Evolutionary conservation across 2,888 invertebrate genomes (phyloP), one percentile per base, ranked within the genome.

Genomic region (Drosophila buzzatii): DNA sequence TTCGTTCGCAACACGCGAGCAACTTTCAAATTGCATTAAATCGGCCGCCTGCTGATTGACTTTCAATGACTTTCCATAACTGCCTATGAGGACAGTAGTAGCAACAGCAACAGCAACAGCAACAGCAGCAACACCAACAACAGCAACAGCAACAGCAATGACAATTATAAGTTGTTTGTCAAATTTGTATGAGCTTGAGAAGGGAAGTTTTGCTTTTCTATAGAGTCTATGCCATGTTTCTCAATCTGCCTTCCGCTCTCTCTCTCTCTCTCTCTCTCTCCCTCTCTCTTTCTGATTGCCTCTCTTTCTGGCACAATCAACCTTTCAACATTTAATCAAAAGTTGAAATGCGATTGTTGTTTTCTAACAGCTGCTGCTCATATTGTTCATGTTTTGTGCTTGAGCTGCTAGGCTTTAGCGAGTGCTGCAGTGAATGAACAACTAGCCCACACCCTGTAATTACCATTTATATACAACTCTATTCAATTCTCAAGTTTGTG

Each of bases 1-100:
- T 76, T 67, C 51, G 57, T 33, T 75, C 68, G 70, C 79, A 78
- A 80, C 85, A 86, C 87, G 85, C 85, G 80, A 84, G 70, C 82
- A 71, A 78, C 62, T 72, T 73, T 70, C 69, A 69, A 65, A 74
- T 79, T 84, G 78, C 57, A 66, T 52, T 52, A 63, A 52, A 58
- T 74, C 60, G 75, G 52, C 63, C 73, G 73, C 67, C 73, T 53
- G 78, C 74, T 68, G 78, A 70, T 73, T 73, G 64, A n/a, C 56
- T 56, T 78, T 78, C 70, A 58, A 64, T 52, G 49, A 49, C 49
- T 49, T 31, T 33, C 55, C 23, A 31, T 31, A 16, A 27, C 16
- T 47, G 31, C 2, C 31, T 49, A 10, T n/a, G 31, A 49, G 49
- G 3, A n/a, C n/a, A 8, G 8, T 18, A 35, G 18, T 14, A 18